Evolutionary conservation across 2,888 invertebrate genomes (phyloP), one percentile per base, ranked within the genome.

Genomic region (Chromoteleia sp.): DNA sequence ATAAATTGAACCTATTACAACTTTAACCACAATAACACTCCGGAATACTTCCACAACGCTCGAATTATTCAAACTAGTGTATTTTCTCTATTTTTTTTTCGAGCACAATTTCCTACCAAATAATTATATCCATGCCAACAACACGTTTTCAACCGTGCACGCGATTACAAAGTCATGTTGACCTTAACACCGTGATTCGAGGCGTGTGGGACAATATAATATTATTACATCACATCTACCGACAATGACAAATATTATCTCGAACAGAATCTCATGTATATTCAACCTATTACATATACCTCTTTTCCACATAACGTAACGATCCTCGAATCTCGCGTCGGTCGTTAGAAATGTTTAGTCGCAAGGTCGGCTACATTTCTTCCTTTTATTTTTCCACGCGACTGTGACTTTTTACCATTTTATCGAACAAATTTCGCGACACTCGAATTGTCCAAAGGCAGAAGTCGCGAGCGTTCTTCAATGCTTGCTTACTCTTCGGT

Each of bases 181-280:
- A 71, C 59, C 50, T 71, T 71, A 71, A 21, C 59, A 50, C 39
- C 12, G 39, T 1, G 33, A 45, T 68, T 25, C 43, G 15, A 68
- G 36, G 5, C 17, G 30, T 52, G 50, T 59, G 43, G 59, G 59
- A 71, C 48, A 71, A 45, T 17, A 59, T 30, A 30, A 39, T 50
- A 71, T 17, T 25, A 39, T 71, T 71, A 59, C 71, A 71, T 59
- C 59, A 71, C 12, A 29, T 0, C 6, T 17, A 54, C 48, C n/a
- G 19, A 71, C 71, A 71, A 71, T 59, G 15, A 71, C 50, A 45
- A 33, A 17, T 48, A 30, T 39, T 59, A 59, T 59, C 59, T 15
- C 15, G 10, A 43, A 14, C n/a, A 8, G 14, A 54, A 68, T 68
- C 67, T 67, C 36, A 65, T 65, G 50, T 67, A 54, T 54, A 67